Percentiles rank a stretch among this genome's conserved stretches.
Evolutionary conservation across 1,140 invertebrate species (phyloP).

Genomic region (Drosophila orosa): DNA sequence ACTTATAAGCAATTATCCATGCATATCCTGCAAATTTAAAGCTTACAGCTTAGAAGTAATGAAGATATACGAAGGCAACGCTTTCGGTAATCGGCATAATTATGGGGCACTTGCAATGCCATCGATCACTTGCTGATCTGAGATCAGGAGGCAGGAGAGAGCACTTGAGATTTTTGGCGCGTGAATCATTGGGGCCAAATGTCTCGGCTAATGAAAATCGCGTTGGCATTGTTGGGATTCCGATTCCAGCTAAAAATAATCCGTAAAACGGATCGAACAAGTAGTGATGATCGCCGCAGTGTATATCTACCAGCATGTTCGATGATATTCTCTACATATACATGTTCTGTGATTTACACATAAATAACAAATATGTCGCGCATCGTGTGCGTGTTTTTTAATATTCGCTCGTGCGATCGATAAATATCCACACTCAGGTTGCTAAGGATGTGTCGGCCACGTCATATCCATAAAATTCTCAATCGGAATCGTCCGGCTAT

Average conservation of each 20-base stretch:
- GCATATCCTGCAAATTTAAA: neutral
- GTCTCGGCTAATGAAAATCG: conserved; percentile 34
- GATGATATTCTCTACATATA: conserved; percentile 13
- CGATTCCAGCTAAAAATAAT: conserved; percentile 60
- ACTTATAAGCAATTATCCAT: neutral
- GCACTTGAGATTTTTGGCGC: conserved; percentile 17
- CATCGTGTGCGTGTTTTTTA: conserved; percentile 54
- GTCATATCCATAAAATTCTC: conserved; percentile 41
- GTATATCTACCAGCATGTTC: conserved; percentile 6
- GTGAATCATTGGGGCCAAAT: conserved; percentile 48
- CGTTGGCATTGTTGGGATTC: conserved; percentile 47
- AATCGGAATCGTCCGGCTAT: conserved; percentile 50
- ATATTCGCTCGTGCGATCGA: conserved; percentile 59
- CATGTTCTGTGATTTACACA: conserved; percentile 41
- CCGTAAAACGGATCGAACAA: conserved; percentile 33
- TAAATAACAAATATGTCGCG: conserved; percentile 63
- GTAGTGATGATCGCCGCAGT: conserved; percentile 31
- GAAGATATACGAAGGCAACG: neutral
- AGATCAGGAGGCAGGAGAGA: neutral
- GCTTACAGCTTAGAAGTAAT: neutral
- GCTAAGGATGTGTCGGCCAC: conserved; percentile 32
- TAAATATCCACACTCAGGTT: conserved; percentile 45
- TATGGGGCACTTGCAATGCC: conserved; percentile 14
- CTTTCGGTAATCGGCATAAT: conserved; percentile 6
- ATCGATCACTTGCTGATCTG: conserved; percentile 7